phyloP scores from a whole-genome alignment of 2,113 vertebrate species.

The mouse (Mus musculus) region DNA sequence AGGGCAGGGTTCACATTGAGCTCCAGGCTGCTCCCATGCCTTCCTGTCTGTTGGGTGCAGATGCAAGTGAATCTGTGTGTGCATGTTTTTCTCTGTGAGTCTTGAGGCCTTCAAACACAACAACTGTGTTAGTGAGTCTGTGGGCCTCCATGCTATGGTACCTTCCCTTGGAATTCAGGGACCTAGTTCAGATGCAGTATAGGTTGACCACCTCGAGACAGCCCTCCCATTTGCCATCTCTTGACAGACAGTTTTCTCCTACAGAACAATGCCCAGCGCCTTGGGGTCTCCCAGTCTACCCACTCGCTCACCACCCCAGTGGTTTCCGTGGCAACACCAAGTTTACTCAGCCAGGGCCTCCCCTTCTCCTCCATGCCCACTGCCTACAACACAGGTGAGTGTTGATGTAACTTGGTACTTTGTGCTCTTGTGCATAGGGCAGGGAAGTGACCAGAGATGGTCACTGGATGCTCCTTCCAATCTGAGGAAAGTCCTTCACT shows the following conservation, averaged over 20 bases:
- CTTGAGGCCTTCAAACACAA: background rate
- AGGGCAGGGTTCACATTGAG: background rate
- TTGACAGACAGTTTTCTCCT: conserved; percentile 64
- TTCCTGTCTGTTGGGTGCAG: background rate
- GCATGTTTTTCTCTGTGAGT: background rate
- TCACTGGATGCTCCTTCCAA: rapidly evolving
- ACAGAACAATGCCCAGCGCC: conserved; percentile 94
- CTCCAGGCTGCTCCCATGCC: background rate
- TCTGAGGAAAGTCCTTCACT: background rate
- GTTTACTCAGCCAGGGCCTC: conserved; percentile 90
- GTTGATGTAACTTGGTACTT: rapidly evolving
- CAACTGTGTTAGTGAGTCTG: background rate
- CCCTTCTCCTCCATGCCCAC: conserved; percentile 91
- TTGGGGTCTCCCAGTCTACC: conserved; percentile 91
- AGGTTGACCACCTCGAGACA: background rate
- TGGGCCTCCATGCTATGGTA: background rate
- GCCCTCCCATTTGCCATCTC: background rate
- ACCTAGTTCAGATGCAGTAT: background rate
- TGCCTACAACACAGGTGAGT: conserved; percentile 90
- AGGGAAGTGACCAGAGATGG: background rate
- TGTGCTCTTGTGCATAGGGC: background rate
- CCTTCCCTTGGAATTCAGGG: background rate
- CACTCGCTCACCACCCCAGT: conserved; percentile 89
- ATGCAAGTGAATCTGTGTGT: background rate
- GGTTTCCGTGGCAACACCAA: conserved; percentile 90